phyloP scores from a whole-genome alignment of 1,140 invertebrate species.

The Hormaphis cornu region DNA sequence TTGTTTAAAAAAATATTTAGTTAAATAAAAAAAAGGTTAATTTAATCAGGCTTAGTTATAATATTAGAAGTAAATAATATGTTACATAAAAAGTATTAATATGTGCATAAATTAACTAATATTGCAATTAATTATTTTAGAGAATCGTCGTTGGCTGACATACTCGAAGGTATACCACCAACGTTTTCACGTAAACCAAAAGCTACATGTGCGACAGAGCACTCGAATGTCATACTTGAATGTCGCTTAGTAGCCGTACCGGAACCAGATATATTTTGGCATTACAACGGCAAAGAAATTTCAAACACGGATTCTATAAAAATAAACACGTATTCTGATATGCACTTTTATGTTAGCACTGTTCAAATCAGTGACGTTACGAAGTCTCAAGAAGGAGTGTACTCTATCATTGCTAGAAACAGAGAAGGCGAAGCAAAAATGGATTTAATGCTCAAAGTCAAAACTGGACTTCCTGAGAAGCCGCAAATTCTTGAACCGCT shows the following conservation, averaged over 20 bases:
- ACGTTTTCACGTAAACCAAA: constrained; percentile 84
- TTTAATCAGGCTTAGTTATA: too few relatives aligned
- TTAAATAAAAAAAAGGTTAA: too few relatives aligned
- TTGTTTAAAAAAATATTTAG: too few relatives aligned
- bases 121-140: constrained; percentile 41
- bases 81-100: neutral
- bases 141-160: constrained; percentile 81
- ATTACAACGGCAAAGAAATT: constrained; percentile 61
- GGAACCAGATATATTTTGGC: constrained; percentile 80
- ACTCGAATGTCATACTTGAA: constrained; percentile 68
- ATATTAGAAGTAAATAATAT: too few relatives aligned
- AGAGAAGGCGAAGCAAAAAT: constrained; percentile 78
- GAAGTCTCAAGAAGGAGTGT: constrained; percentile 65
- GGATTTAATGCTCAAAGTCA: constrained; percentile 70
- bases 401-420: constrained; percentile 79
- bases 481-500: constrained; percentile 73
- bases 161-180: constrained; percentile 82
- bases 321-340: constrained; percentile 68
- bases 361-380: constrained; percentile 68
- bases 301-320: constrained; percentile 57
- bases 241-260: constrained; percentile 78
- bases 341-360: constrained; percentile 79
- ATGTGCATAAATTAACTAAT: neutral
- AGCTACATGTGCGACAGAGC: constrained; percentile 70
- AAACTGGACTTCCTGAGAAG: constrained; percentile 62